Evolutionary conservation across 2,113 vertebrate species (phyloP).

Genomic region (Myotis brandtii): DNA sequence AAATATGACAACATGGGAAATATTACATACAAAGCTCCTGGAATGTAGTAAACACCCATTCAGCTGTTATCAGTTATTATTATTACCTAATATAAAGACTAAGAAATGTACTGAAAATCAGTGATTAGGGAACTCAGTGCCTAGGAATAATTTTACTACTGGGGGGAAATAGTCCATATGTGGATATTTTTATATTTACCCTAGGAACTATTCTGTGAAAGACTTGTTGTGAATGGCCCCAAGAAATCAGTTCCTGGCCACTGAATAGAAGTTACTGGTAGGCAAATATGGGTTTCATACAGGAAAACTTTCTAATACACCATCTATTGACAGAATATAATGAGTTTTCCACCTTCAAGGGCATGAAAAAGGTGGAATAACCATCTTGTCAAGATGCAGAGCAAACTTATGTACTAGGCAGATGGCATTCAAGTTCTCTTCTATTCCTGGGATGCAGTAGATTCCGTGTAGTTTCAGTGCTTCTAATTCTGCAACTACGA

Average conservation of each 20-base stretch:
- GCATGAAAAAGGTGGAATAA: slow-evolving; percentile 59
- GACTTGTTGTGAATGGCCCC: not conserved
- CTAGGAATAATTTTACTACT: slow-evolving; percentile 1
- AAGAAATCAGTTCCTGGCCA: not conserved
- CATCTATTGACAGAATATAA: slow-evolving; percentile 35
- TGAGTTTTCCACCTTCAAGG: slow-evolving; percentile 60
- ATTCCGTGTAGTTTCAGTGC: slow-evolving; percentile 29
- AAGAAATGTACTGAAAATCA: not conserved
- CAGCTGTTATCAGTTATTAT: not conserved
- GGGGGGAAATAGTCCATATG: not conserved
- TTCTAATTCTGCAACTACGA: slow-evolving; percentile 60
- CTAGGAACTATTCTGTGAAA: not conserved
- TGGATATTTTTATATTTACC: not conserved
- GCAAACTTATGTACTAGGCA: slow-evolving; percentile 65
- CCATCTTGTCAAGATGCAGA: slow-evolving; percentile 62
- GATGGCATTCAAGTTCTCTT: slow-evolving; percentile 62
- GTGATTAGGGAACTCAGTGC: not conserved
- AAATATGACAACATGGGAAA: not conserved
- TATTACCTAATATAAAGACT: not conserved
- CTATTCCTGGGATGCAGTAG: slow-evolving; percentile 32
- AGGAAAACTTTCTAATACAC: slow-evolving; percentile 37
- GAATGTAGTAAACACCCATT: not conserved
- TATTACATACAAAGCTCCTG: not conserved
- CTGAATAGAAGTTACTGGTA: slow-evolving; percentile 3
- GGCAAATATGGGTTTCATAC: not conserved